Conservation (phyloP, 2,797 vertebrate species). For the Hipposideros larvatus region DNA sequence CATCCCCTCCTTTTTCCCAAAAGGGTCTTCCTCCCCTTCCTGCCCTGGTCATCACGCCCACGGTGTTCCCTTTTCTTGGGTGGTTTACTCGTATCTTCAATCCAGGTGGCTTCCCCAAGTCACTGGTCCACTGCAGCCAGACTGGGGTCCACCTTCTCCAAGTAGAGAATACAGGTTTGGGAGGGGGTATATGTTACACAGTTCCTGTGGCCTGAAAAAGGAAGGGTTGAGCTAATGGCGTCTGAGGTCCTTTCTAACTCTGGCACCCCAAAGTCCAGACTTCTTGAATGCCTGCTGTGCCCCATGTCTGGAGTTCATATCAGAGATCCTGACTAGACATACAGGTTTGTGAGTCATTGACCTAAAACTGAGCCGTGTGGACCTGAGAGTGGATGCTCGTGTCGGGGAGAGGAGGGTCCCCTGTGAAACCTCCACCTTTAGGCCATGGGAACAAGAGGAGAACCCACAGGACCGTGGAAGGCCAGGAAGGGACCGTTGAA, state of each 20-base stretch:
- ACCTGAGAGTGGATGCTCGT: neutral
- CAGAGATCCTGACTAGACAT: neutral
- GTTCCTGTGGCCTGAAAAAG: neutral
- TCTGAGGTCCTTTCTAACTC: neutral
- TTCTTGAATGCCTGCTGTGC: neutral
- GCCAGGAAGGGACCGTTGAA: fast-evolving
- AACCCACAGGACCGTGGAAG: fast-evolving
- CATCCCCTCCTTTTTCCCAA: neutral
- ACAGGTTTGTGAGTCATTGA: neutral
- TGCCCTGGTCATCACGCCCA: neutral
- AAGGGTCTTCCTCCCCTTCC: neutral
- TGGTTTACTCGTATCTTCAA: neutral
- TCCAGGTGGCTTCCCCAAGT: neutral
- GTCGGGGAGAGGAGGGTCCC: neutral
- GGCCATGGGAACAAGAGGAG: neutral
- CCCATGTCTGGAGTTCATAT: neutral
- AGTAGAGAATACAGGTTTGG: neutral
- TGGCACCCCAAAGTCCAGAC: neutral
- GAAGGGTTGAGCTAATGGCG: neutral
- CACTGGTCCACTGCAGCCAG: neutral
- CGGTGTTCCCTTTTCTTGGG: fast-evolving
- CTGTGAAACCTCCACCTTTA: too few species aligned
- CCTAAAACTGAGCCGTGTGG: neutral
- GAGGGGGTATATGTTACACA: neutral
- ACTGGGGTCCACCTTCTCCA: neutral